Evolutionary conservation across 53 echinoderm and acorn worm species (phyloP).

Genomic region (Henricia sp.): DNA sequence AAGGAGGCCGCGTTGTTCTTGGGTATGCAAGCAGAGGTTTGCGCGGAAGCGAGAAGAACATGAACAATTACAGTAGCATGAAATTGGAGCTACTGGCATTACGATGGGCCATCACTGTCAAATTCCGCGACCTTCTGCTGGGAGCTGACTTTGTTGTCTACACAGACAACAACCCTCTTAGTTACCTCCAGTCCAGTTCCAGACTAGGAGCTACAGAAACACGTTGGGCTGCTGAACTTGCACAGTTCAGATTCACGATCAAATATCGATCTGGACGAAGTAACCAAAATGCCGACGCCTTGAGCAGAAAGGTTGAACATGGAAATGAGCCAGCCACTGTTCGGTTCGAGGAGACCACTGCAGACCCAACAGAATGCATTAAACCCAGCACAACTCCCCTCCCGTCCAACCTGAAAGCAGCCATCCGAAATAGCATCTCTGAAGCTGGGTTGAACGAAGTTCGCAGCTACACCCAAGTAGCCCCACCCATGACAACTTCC

Average conservation of each 20-base stretch:
- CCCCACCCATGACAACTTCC: neutral
- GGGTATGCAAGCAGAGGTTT: no score
- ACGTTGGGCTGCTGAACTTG: constrained; percentile 65
- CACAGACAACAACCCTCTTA: constrained; percentile 69
- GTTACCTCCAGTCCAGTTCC: constrained; percentile 46
- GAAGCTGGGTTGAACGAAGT: neutral
- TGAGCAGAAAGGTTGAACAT: no score
- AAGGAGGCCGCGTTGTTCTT: no score
- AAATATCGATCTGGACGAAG: constrained; percentile 46
- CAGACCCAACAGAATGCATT: no score
- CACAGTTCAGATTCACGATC: constrained; percentile 56
- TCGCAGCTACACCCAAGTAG: neutral
- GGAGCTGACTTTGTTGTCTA: constrained; percentile 27
- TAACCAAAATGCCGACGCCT: no score
- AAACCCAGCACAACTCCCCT: no score
- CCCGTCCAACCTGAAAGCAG: neutral
- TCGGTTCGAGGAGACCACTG: no score
- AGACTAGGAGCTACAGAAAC: constrained; percentile 66
- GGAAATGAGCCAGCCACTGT: no score
- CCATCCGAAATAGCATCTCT: neutral
- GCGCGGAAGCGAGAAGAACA: no score
- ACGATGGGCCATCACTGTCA: constrained; percentile 66
- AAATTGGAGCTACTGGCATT: constrained; percentile 63
- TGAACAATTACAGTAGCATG: constrained; percentile 65
- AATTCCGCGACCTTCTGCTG: constrained; percentile 61